These are phyloP conservation scores for Platichthys flesus DNA, from an alignment of 2,113 vertebrate species.

Conservation along the genomic window DNA sequence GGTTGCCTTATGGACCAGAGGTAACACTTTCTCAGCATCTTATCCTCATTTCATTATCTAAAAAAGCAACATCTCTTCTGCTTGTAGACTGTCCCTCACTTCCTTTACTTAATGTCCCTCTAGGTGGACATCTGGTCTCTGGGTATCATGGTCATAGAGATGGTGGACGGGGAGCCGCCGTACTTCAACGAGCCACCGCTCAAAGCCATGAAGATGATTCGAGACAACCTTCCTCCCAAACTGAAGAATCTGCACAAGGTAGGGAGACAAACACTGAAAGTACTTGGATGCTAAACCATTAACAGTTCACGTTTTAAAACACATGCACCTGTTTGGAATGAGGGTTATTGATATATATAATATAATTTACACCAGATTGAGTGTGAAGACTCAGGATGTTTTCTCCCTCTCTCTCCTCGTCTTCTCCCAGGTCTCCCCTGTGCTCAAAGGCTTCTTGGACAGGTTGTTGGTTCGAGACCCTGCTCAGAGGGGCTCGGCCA, in stretches of 20 bases:
- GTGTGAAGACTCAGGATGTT: neutral
- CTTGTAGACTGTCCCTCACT: neutral
- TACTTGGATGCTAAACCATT: no score
- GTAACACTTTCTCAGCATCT: constrained; percentile 53
- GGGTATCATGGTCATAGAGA: constrained; percentile 97
- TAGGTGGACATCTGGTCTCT: constrained; percentile 97
- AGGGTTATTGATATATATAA: no score
- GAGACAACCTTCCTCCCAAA: constrained; percentile 94
- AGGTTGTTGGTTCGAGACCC: constrained; percentile 92
- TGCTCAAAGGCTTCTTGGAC: constrained; percentile 93
- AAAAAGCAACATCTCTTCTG: neutral
- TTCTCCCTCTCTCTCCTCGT: neutral
- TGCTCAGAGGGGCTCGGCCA: constrained; percentile 86
- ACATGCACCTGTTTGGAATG: neutral
- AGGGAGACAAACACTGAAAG: neutral
- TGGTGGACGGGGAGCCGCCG: constrained; percentile 96
- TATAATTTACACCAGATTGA: neutral
- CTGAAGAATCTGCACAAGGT: constrained; percentile 96
- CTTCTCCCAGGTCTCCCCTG: constrained; percentile 85
- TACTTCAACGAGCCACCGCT: constrained; percentile 96
- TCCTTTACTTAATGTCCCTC: neutral
- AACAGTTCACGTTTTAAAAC: no score
- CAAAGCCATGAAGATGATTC: constrained; percentile 98
- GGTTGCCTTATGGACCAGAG: constrained; percentile 91
- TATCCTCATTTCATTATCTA: neutral